A percentile compares a stretch with the other conserved stretches of the same genome.
phyloP scores from a whole-genome alignment of 1,140 invertebrate genomes.

The Pogonus chalceus region DNA sequence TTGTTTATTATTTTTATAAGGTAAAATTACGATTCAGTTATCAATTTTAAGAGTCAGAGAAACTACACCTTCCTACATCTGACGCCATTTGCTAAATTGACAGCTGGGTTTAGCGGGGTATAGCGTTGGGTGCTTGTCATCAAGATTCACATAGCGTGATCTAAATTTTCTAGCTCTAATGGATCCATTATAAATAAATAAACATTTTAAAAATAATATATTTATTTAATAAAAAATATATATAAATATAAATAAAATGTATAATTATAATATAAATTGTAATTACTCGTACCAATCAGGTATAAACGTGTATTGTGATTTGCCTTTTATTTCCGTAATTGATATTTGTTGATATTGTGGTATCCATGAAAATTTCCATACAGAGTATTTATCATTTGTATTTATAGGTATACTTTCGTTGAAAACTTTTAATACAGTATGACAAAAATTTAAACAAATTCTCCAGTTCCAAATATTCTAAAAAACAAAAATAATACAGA shows the following conservation, averaged over 20 bases:
- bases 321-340: slow-evolving; percentile 8
- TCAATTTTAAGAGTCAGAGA: background rate
- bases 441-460: slow-evolving; percentile 17
- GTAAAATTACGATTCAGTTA: background rate
- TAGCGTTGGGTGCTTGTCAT: no score
- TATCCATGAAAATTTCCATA: slow-evolving; percentile 19
- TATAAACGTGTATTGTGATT: no score
- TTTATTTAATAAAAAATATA: no score
- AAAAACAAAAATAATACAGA: slow-evolving; percentile 5
- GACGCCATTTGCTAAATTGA: slow-evolving; percentile 6
- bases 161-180: no score
- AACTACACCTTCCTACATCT: background rate
- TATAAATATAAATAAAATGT: no score
- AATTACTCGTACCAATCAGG: no score
- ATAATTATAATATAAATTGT: no score
- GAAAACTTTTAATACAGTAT: slow-evolving; percentile 14
- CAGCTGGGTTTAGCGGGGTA: no score
- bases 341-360: slow-evolving; percentile 9
- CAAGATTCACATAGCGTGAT: no score
- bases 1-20: background rate
- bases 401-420: slow-evolving; percentile 4
- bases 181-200: no score
- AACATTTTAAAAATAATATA: no score
- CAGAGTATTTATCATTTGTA: slow-evolving; percentile 16
- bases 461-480: slow-evolving; percentile 16